These are phyloP conservation scores for Suncus etruscus DNA, from an alignment of 2,113 vertebrate genomes.

Conservation along the genomic window DNA sequence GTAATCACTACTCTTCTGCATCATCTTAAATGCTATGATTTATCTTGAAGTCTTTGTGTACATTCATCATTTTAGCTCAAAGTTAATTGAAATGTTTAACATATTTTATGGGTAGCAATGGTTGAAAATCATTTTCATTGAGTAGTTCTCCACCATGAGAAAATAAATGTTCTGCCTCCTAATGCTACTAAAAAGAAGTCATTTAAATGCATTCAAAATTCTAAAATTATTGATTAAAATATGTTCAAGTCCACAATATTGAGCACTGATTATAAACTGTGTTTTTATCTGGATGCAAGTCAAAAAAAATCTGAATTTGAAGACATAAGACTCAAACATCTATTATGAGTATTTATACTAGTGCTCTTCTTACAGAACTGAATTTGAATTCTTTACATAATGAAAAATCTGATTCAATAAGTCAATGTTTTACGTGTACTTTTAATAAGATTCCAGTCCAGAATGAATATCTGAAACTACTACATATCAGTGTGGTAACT, in stretches of 20 bases:
- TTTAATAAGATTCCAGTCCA: background rate
- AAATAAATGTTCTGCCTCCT: background rate
- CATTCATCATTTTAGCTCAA: background rate
- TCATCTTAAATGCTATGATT: background rate
- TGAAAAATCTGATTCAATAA: background rate
- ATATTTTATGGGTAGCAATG: background rate
- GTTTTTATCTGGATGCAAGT: conserved; percentile 10
- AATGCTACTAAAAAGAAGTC: background rate
- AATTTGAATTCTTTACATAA: background rate
- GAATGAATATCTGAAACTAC: background rate
- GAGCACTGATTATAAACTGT: background rate
- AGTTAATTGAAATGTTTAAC: background rate
- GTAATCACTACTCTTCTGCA: background rate
- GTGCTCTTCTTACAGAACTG: background rate
- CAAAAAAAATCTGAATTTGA: conserved; percentile 28
- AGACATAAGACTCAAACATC: background rate
- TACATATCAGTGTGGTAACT: background rate
- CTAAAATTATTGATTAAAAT: background rate
- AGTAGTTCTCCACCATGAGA: background rate
- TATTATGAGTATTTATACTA: background rate
- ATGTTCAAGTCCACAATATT: background rate
- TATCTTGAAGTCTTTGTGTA: background rate
- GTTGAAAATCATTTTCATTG: background rate
- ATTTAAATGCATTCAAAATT: background rate
- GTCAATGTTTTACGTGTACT: background rate